Evolutionary conservation across 2,797 vertebrate genomes (phyloP).

Genomic region (Pseudocheirus occidentalis): DNA sequence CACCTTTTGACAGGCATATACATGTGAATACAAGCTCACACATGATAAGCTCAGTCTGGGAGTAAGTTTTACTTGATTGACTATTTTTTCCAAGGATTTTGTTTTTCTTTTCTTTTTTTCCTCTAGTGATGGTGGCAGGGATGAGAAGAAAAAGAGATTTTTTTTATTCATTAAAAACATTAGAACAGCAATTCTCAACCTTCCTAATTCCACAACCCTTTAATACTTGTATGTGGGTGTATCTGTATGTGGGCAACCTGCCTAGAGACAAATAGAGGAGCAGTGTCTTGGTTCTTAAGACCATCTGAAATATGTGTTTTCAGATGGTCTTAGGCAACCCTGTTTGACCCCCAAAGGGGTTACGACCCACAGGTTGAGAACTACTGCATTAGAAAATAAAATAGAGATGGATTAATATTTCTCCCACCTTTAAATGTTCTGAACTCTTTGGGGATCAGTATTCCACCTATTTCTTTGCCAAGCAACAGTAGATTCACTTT

Average conservation of each 20-base stretch:
- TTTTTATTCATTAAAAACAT: background rate
- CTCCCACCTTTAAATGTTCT: background rate
- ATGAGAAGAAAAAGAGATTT: background rate
- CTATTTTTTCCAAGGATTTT: background rate
- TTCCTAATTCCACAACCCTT: too few relatives aligned
- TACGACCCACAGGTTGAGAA: too few relatives aligned
- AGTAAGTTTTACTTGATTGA: background rate
- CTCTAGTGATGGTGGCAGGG: background rate
- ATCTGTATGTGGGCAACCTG: too few relatives aligned
- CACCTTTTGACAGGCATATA: background rate
- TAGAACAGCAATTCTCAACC: too few relatives aligned
- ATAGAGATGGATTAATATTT: background rate
- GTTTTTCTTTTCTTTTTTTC: background rate
- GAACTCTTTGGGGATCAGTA: background rate
- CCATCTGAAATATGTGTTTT: too few relatives aligned
- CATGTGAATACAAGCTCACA: background rate
- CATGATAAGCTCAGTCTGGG: background rate
- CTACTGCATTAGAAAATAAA: background rate
- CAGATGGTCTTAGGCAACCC: too few relatives aligned
- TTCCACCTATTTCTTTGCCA: background rate
- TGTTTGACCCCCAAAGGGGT: too few relatives aligned
- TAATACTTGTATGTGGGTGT: too few relatives aligned
- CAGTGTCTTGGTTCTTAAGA: too few relatives aligned
- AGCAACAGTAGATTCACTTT: background rate
- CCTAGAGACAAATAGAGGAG: too few relatives aligned